These are phyloP conservation scores for Anthoscopus minutus DNA, from an alignment of 2,113 vertebrate genomes.

Conservation along the genomic window DNA sequence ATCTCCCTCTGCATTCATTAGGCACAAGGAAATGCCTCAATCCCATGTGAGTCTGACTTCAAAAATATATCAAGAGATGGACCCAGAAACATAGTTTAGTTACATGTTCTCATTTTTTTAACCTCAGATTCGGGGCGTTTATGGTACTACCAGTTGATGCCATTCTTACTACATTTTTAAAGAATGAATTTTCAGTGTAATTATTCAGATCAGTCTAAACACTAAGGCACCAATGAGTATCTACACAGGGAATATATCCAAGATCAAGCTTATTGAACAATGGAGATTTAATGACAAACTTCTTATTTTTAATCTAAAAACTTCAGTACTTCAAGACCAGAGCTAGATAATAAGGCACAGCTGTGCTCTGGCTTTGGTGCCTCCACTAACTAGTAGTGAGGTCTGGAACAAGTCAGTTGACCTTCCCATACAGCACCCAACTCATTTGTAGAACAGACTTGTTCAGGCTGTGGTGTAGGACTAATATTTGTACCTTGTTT, in stretches of 20 bases:
- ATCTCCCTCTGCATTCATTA: not conserved
- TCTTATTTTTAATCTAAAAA: not conserved
- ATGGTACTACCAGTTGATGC: not conserved
- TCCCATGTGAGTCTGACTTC: not conserved
- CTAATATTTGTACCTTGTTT: slow-evolving; percentile 18
- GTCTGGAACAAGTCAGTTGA: slow-evolving; percentile 30
- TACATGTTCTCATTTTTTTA: not conserved
- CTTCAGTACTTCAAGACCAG: not conserved
- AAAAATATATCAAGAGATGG: not conserved
- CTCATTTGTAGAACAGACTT: slow-evolving; percentile 41
- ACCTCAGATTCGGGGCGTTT: not conserved
- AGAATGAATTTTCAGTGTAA: not conserved
- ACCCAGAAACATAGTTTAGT: not conserved
- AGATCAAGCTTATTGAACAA: not conserved
- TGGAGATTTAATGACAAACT: not conserved
- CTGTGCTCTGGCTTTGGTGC: not conserved
- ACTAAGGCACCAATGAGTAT: not conserved
- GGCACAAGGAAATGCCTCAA: not conserved
- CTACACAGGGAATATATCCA: not conserved
- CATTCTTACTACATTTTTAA: not conserved
- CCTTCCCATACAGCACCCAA: not conserved
- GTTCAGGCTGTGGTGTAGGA: slow-evolving; percentile 5
- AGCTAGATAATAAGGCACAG: not conserved
- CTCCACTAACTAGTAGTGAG: not conserved
- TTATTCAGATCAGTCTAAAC: not conserved